phyloP scores from a whole-genome alignment of 2,797 vertebrate species.

The Tachyglossus aculeatus region DNA sequence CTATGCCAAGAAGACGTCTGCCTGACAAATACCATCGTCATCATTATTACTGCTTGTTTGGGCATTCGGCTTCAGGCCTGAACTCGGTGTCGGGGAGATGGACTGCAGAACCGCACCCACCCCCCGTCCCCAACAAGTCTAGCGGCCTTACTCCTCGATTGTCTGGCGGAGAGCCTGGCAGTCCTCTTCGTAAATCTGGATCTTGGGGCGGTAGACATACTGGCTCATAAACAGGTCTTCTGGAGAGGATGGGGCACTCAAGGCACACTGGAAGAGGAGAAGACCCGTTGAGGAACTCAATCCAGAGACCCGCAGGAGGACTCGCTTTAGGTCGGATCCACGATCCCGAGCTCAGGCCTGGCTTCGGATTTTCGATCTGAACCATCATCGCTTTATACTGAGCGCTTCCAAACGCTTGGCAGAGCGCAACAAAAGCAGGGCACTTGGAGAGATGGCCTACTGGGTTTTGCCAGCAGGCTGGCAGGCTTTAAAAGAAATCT shows the following conservation, averaged over 20 bases:
- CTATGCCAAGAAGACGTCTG: too few relatives aligned
- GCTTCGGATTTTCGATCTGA: neutral
- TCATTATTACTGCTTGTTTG: too few relatives aligned
- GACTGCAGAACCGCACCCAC: too few relatives aligned
- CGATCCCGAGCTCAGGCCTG: neutral
- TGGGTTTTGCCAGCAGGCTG: too few relatives aligned
- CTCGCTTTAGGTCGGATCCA: neutral
- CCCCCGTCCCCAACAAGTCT: neutral
- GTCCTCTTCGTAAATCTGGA: constrained; percentile 86
- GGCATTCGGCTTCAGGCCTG: too few relatives aligned
- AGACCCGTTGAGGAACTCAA: neutral
- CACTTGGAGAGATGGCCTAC: too few relatives aligned
- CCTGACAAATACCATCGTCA: too few relatives aligned
- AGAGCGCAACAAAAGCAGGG: too few relatives aligned
- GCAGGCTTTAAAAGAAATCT: too few relatives aligned
- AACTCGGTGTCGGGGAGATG: too few relatives aligned
- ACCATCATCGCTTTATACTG: too few relatives aligned
- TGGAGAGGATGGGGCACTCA: constrained; percentile 61
- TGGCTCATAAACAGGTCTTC: constrained; percentile 81
- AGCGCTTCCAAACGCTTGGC: too few relatives aligned
- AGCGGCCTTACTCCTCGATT: constrained; percentile 80
- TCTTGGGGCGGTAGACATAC: constrained; percentile 82
- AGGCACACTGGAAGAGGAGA: constrained; percentile 56
- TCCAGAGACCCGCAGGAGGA: neutral
- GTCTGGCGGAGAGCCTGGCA: constrained; percentile 77